These are phyloP conservation scores for Squalus acanthias DNA, from an alignment of 2,797 vertebrate genomes.

Conservation along the genomic window DNA sequence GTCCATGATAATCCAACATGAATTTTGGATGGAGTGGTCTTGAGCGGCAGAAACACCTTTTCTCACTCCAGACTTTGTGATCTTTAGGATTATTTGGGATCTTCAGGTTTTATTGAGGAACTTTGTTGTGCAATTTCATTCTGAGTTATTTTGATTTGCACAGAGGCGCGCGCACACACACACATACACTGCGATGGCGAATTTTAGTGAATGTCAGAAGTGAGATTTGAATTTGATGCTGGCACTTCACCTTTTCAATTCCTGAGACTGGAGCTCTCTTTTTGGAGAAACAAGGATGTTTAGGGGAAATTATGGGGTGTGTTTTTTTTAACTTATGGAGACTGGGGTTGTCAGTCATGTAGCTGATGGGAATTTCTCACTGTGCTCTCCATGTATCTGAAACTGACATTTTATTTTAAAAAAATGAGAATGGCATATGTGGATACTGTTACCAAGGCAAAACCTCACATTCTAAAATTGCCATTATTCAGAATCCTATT, in stretches of 20 bases:
- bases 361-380: neutral
- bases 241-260: neutral
- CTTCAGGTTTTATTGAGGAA: neutral
- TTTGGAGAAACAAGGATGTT: neutral
- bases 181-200: too few species aligned
- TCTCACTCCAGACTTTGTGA: neutral
- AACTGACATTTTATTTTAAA: neutral
- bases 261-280: neutral
- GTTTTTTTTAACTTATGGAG: neutral
- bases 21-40: neutral
- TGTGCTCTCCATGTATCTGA: neutral
- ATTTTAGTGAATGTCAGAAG: neutral
- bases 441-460: neutral
- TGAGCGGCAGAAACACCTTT: neutral
- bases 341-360: neutral
- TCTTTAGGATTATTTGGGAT: neutral
- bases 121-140: neutral
- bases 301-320: neutral
- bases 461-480: neutral
- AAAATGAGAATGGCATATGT: neutral
- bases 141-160: neutral
- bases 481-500: neutral
- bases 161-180: neutral
- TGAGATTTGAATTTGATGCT: neutral
- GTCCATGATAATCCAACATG: neutral